Evolutionary conservation across 2,113 vertebrate genomes (phyloP).

Genomic region (Myotis yumanensis): DNA sequence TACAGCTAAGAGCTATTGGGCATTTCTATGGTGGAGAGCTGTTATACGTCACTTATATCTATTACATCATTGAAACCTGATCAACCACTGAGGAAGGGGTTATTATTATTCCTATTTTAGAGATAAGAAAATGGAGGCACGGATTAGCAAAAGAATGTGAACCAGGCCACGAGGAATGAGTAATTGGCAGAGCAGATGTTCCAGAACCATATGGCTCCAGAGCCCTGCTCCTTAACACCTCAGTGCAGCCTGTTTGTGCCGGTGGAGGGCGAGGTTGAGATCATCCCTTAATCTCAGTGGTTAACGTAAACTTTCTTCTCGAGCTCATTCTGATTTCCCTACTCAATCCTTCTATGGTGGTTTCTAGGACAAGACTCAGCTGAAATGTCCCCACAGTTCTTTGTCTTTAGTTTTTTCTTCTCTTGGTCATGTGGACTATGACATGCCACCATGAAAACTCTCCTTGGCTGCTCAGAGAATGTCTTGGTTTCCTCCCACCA

Average conservation of each 20-base stretch:
- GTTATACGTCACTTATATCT: background rate
- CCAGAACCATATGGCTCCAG: accelerated
- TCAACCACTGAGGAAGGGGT: background rate
- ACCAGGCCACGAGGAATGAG: accelerated
- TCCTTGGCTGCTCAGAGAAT: too few species aligned
- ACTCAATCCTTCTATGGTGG: accelerated
- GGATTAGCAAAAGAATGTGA: background rate
- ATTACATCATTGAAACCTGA: background rate
- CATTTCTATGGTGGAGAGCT: background rate
- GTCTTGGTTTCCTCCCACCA: background rate
- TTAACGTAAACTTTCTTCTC: background rate
- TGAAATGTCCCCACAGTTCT: background rate
- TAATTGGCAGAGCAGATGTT: background rate
- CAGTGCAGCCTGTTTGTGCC: background rate
- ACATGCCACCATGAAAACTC: background rate
- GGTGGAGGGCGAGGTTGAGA: accelerated
- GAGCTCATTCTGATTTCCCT: accelerated
- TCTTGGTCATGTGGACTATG: background rate
- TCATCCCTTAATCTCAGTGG: background rate
- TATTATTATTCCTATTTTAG: too few species aligned
- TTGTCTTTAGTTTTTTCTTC: background rate
- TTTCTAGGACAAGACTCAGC: background rate
- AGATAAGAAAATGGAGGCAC: background rate
- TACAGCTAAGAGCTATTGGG: background rate
- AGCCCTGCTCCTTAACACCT: background rate